Conservation (phyloP, 1,140 invertebrate species). For the Scaptomyza graminum region DNA sequence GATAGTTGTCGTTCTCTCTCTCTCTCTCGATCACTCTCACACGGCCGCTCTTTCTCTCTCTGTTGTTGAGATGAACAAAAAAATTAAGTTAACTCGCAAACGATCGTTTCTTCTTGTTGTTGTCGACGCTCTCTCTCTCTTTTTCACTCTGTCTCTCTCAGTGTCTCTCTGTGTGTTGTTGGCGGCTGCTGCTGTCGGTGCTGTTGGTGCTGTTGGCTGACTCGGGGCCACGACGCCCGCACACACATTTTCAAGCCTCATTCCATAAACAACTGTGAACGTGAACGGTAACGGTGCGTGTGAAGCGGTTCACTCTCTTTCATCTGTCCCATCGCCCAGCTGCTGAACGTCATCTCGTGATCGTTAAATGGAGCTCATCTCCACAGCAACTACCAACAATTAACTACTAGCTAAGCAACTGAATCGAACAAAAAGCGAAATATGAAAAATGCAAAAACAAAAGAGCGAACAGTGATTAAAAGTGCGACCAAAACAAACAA, state of each 20-base stretch:
- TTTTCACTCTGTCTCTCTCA: not conserved
- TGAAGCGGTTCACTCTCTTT: constrained; percentile 6
- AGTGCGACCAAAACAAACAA: constrained; percentile 1
- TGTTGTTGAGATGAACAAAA: constrained; percentile 1
- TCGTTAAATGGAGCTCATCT: constrained; percentile 32
- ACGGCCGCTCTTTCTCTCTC: constrained; percentile 1
- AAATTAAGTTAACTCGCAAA: constrained; percentile 1
- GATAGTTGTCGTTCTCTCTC: constrained; percentile 10
- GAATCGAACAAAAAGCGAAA: constrained; percentile 6
- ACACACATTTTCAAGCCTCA: constrained; percentile 56
- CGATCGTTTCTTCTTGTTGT: constrained; percentile 9
- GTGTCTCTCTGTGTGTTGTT: not conserved
- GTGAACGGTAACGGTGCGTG: constrained; percentile 76
- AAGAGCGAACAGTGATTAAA: constrained; percentile 16
- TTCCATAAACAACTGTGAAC: constrained; percentile 75
- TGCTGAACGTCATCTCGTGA: constrained; percentile 12
- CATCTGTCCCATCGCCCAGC: not conserved
- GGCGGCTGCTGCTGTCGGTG: constrained; percentile 7
- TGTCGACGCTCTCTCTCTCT: not conserved
- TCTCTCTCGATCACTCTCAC: not conserved
- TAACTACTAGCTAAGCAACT: not conserved
- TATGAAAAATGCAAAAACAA: constrained; percentile 9
- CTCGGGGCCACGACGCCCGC: constrained; percentile 46
- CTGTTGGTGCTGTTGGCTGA: constrained; percentile 4
- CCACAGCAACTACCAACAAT: not conserved